These are phyloP conservation scores for Leistus spinibarbis DNA, from an alignment of 2,888 invertebrate species.

Conservation along the genomic window DNA sequence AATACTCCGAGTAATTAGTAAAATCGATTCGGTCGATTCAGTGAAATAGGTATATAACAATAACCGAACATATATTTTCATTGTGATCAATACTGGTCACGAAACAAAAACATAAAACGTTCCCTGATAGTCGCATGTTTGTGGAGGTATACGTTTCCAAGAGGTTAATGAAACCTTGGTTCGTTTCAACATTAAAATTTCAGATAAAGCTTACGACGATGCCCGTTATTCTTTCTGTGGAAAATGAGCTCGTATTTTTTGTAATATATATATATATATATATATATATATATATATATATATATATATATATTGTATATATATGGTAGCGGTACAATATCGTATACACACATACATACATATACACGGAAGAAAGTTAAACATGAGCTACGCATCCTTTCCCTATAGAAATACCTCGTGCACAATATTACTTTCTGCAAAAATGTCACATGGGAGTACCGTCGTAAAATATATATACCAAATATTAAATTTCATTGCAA, in stretches of 20 bases:
- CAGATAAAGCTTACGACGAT: constrained; percentile 4
- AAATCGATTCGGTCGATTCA: background rate
- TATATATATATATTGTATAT: no score
- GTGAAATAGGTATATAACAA: constrained; percentile 8
- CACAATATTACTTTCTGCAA: background rate
- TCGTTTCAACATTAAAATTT: constrained; percentile 31
- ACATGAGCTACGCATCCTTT: background rate
- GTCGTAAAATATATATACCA: background rate
- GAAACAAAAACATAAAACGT: constrained; percentile 5
- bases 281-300: no score
- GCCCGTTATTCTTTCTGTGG: constrained; percentile 13
- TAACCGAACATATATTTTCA: background rate
- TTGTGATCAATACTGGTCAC: background rate
- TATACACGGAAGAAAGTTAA: background rate
- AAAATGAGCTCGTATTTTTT: constrained; percentile 34
- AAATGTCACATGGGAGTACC: background rate
- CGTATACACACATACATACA: no score
- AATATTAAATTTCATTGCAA: background rate
- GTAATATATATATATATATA: background rate
- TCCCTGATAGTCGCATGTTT: background rate
- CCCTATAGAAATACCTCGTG: background rate
- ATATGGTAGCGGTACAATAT: no score
- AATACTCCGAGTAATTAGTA: background rate
- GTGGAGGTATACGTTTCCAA: background rate
- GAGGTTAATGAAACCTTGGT: constrained; percentile 24